Base-by-base conservation (phyloP, 2,113 vertebrate species). In the Probosciger aterrimus region DNA sequence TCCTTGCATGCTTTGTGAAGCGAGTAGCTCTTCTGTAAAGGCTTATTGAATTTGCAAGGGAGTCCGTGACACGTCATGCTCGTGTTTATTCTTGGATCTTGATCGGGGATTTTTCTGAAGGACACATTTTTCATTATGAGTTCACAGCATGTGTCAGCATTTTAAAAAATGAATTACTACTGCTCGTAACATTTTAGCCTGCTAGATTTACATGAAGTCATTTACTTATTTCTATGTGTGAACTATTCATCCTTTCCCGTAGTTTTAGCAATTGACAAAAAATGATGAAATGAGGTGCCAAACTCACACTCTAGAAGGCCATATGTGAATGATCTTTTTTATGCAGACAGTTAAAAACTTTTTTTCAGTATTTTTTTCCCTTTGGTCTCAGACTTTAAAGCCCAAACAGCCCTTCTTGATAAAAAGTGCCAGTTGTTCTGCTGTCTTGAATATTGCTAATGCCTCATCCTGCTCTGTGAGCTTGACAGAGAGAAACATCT, bases 131-230 rank as follows among this genome's bases (percentile, higher is more conserved):
- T 98, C 96, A 83, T 92, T 97, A 92, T 96, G 96, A 97, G 96
- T 97, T 97, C 97, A 94, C 94, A 94, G 90, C 96, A 94, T 97
- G 96, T 97, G 96, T 98, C 97, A 97, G 96, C 97, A 91, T 95
- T 94, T 95, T 37, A 70, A 97, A 97, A 95, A 95, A 82, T 70
- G 24, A 95, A 33, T 95, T 93, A 93, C 94, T 97, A 97, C 92
- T 96, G 82, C 96, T 97, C 33, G 68, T 95, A 92, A 95, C 69
- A 70, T 93, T 95, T 93, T 64, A 79, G 69, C 57, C 82, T 95
- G 94, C 88, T 94, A 78, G 94, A 92, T 93, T 92, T 93, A 82
- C 89, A 79, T 96, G 77, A 95, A 93, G 95, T 95, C 25, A 88
- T 83, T 90, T 95, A 84, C 93, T 93, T 79, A 92, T 96, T 98